Conservation (phyloP, 2,113 vertebrate genomes). For the Rhinopomastus cyanomelas region DNA sequence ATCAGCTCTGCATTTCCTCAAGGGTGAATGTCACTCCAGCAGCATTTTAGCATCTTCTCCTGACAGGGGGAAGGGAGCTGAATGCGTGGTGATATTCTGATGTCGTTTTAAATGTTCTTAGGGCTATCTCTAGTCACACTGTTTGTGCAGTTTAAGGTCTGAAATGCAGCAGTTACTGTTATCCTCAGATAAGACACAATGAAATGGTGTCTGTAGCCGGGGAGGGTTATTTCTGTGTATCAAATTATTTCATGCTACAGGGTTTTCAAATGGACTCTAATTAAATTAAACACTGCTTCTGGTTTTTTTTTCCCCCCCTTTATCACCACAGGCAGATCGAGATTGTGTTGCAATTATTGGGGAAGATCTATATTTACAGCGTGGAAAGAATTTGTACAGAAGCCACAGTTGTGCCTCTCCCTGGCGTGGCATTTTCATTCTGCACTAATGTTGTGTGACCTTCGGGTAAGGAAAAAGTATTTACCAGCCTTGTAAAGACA, state of each 20-base stretch:
- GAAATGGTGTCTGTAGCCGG: constrained; percentile 4
- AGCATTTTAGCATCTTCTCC: background rate
- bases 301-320: background rate
- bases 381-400: constrained; percentile 16
- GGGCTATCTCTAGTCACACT: constrained; percentile 34
- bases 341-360: constrained; percentile 43
- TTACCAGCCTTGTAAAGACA: background rate
- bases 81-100: background rate
- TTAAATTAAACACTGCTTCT: constrained; percentile 65
- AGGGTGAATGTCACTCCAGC: background rate
- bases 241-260: constrained; percentile 50
- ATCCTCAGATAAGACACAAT: constrained; percentile 51
- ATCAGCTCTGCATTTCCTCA: background rate
- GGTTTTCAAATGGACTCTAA: constrained; percentile 64
- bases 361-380: constrained; percentile 58
- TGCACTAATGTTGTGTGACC: background rate
- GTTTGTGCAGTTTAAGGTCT: constrained; percentile 19
- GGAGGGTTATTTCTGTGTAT: constrained; percentile 35
- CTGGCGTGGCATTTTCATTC: constrained; percentile 9
- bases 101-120: background rate
- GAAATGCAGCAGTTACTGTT: constrained; percentile 6
- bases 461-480: background rate
- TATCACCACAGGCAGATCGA: constrained; percentile 57
- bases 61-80: background rate
- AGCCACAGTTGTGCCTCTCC: constrained; percentile 8